Base-by-base conservation (phyloP, 1,140 invertebrate species). In the Fopius arisanus region DNA sequence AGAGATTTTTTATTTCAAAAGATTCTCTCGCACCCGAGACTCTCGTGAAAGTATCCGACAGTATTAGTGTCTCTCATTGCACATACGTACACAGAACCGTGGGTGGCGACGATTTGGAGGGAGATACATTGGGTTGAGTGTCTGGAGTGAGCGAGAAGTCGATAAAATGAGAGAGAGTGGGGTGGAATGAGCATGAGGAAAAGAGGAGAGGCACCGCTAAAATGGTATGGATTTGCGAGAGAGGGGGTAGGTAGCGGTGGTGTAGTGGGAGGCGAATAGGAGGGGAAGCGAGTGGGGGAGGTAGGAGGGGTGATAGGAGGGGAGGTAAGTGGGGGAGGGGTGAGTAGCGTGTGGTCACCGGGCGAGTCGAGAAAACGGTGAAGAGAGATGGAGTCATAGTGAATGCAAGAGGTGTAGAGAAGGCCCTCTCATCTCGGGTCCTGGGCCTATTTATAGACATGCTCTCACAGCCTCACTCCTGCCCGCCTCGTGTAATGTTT, bases 371-470 rank as follows among this genome's bases (percentile, higher is more conserved):
- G 26, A 26, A 14, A 59, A 28, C 48, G 28, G 73, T 62, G 62
- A 75, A 48, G 41, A 26, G 59, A 73, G 23, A 37, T 48, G 59
- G 73, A 73, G 7, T 23, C 69, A 70, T 65, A 10, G 68, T 74
- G 65, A 59, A 79, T 77, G 81, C 80, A 75, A 78, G 80, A 81
- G 81, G 80, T 79, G 81, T 78, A 80, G 82, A 80, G 82, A 80
- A 84, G 82, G 54, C 54, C 54, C 77, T 77, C 80, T 82, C 84
- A 81, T 86, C 84, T 84, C 82, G 81, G 43, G 80, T 84, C 81
- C 81, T 78, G 83, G 82, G 79, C 84, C 85, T 86, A 87, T 86
- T 87, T 86, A 86, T 87, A 87, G 84, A 87, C 83, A 79, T 87
- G 85, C 84, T 86, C 85, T 87, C 85, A 86, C 83, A 87, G 85